Evolutionary conservation across 1,140 invertebrate species (phyloP).

Genomic region (Laodelphax striatellus): DNA sequence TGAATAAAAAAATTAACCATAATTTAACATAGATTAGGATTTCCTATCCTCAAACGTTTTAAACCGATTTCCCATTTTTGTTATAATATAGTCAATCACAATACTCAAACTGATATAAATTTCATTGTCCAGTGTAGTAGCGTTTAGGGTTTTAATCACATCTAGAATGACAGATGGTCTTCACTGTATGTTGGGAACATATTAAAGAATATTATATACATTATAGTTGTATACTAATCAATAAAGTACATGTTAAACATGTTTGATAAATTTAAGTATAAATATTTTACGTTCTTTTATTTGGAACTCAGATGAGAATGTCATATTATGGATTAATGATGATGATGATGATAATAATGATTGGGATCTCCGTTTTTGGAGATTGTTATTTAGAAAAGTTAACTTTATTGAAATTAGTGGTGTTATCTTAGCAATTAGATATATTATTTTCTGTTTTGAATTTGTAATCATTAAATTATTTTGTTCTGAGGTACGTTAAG

Average conservation of each 20-base stretch:
- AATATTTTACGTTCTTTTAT: conserved; percentile 24
- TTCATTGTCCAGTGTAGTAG: background rate
- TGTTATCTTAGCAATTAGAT: conserved; percentile 10
- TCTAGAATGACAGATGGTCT: too few relatives aligned
- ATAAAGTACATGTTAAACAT: conserved; percentile 27
- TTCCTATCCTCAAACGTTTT: too few relatives aligned
- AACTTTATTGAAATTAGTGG: conserved; percentile 15
- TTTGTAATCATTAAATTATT: conserved; percentile 4
- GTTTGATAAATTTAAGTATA: conserved; percentile 21
- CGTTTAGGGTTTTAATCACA: too few relatives aligned
- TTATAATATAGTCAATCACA: too few relatives aligned
- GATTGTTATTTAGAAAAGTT: background rate
- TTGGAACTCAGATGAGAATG: conserved; percentile 19
- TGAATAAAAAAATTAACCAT: too few relatives aligned
- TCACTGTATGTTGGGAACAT: background rate
- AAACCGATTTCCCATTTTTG: too few relatives aligned
- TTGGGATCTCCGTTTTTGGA: conserved; percentile 15
- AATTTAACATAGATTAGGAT: too few relatives aligned
- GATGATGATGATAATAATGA: too few relatives aligned
- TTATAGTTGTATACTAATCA: conserved; percentile 8
- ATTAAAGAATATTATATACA: background rate
- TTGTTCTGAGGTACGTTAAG: background rate
- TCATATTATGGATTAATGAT: background rate
- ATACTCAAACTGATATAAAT: too few relatives aligned
- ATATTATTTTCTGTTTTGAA: conserved; percentile 9